phyloP scores from a whole-genome alignment of 2,797 vertebrate genomes.

The Gobionotothen gibberifrons region DNA sequence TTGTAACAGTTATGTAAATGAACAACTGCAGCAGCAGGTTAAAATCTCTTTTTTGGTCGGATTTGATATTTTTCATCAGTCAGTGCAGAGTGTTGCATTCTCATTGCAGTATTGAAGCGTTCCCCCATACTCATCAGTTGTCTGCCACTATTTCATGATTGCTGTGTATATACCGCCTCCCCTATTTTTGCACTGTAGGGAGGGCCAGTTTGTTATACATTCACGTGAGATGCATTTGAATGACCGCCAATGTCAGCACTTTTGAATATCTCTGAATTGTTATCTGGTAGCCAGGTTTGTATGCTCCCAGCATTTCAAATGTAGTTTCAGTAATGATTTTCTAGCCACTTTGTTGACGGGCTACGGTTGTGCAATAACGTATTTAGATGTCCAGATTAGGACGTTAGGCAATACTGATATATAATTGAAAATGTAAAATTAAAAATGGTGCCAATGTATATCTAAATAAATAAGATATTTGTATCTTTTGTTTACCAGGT shows the following conservation, averaged over 20 bases:
- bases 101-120: slow-evolving; percentile 51
- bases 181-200: slow-evolving; percentile 31
- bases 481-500: slow-evolving; percentile 48
- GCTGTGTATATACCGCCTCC: slow-evolving; percentile 49
- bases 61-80: slow-evolving; percentile 41
- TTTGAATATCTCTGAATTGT: slow-evolving; percentile 62
- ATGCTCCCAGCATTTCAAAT: slow-evolving; percentile 64
- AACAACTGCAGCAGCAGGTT: slow-evolving; percentile 1
- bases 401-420: slow-evolving; percentile 28
- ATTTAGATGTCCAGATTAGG: slow-evolving; percentile 63
- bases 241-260: slow-evolving; percentile 71
- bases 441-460: slow-evolving; percentile 15
- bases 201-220: slow-evolving; percentile 59
- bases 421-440: slow-evolving; percentile 51
- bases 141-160: slow-evolving; percentile 47
- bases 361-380: slow-evolving; percentile 33
- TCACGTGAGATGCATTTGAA: slow-evolving; percentile 71
- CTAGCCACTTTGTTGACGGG: slow-evolving; percentile 42
- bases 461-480: slow-evolving; percentile 41
- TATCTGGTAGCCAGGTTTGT: slow-evolving; percentile 54
- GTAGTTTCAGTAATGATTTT: slow-evolving; percentile 59
- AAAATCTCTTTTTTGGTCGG: slow-evolving; percentile 45
- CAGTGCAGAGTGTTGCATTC: slow-evolving; percentile 52
- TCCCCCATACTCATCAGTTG: slow-evolving; percentile 37
- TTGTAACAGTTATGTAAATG: slow-evolving; percentile 4